Base-by-base conservation (phyloP, 2,797 vertebrate genomes). In the Onychomys leucogaster region DNA sequence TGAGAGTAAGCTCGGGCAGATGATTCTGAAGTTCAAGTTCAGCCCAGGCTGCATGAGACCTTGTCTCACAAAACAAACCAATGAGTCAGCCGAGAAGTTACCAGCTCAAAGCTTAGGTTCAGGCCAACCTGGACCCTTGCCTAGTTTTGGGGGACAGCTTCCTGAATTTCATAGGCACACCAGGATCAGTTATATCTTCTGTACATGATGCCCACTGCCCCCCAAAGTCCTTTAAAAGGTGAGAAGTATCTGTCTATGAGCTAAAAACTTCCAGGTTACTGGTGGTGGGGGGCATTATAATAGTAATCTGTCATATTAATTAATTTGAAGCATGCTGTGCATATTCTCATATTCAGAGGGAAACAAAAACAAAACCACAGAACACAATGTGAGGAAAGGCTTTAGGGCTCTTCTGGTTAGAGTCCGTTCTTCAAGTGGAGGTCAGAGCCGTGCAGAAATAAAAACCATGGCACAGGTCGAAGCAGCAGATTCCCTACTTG, bases 211-310 rank as follows among this genome's bases (percentile, higher is more conserved):
- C 3, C 25, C 37, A 14, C 63, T 29, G 27, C 12, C 29, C 32
- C 77, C 52, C 75, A 85, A 89, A 94, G 43, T 52, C 65, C 41
- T 89, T 88, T 75, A 49, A 88, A 94, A 96, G 32, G 10, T 59
- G 67, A 91, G 55, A 91, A 89, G 80, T n/a, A 13, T 71, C 92
- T 76, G 29, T 77, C 75, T 61, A 11, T 55, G 17, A 94, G 49
- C 37, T 52, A 61, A 65, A 91, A 34, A 52, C 27, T 67, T 67
- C 55, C 52, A 46, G 34, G 29, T 75, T 77, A 78, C 27, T 29
- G 69, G 6, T 0, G 34, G 69, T 0, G 11, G 63, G 3, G 6
- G 6, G 49, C 75, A 91, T 65, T n/a, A n/a, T n/a, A n/a, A n/a
- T n/a, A n/a, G n/a, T n/a, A n/a, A n/a, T n/a, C n/a, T 67, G 75